These are phyloP conservation scores for Ceuthmochares aereus DNA, from an alignment of 2,113 vertebrate species.

Conservation along the genomic window DNA sequence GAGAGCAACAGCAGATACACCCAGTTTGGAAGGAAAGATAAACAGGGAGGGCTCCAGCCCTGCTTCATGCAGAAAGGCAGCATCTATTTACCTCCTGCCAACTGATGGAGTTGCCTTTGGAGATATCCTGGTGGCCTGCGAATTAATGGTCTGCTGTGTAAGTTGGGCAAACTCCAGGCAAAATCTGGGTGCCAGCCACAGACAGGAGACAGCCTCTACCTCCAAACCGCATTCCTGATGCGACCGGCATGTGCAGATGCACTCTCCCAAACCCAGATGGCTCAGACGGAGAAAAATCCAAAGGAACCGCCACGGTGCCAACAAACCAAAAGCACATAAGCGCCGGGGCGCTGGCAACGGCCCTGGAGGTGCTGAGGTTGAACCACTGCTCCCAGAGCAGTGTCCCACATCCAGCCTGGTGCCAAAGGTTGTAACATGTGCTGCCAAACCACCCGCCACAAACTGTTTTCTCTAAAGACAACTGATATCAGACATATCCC, in stretches of 20 bases:
- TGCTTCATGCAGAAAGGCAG: not conserved
- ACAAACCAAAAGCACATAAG: not conserved
- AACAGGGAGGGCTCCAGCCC: not conserved
- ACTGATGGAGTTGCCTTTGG: not conserved
- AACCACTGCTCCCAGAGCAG: not conserved
- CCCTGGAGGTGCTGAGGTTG: not conserved
- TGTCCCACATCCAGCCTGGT: not conserved
- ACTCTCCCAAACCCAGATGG: not conserved
- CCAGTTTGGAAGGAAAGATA: not conserved
- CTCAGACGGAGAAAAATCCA: not conserved
- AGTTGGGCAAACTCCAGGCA: not conserved
- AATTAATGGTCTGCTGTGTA: not conserved
- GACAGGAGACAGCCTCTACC: not conserved
- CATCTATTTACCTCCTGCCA: not conserved
- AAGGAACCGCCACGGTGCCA: accelerated
- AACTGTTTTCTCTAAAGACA: not conserved
- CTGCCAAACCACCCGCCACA: accelerated
- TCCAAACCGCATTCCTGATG: not conserved
- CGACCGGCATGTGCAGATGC: not conserved
- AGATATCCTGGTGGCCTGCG: not conserved
- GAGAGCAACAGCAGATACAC: not conserved
- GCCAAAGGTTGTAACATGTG: accelerated
- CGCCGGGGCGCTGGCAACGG: not conserved
- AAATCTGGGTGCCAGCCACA: not conserved
- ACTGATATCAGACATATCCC: not conserved